Evolutionary conservation across 2,797 vertebrate genomes (phyloP).

Genomic region (Fistularia commersonii): DNA sequence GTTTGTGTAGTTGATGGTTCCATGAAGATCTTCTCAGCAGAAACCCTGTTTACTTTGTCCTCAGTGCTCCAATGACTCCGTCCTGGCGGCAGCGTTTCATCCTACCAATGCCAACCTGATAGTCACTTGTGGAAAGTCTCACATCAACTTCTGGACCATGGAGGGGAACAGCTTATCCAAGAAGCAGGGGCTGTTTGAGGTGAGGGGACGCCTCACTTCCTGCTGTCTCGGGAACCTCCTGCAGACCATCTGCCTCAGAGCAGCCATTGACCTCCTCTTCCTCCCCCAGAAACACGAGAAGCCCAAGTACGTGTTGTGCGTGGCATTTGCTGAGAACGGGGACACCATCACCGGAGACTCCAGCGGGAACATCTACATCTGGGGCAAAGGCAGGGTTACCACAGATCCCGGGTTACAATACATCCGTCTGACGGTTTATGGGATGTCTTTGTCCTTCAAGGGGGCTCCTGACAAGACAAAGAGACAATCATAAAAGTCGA

Average conservation of each 20-base stretch:
- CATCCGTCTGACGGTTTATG: too few species aligned
- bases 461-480: too few species aligned
- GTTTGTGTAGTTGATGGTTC: too few species aligned
- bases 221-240: not conserved
- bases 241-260: too few species aligned
- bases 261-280: not conserved
- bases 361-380: constrained; percentile 87
- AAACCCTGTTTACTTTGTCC: not conserved
- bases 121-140: constrained; percentile 89
- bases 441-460: too few species aligned
- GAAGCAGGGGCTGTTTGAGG: constrained; percentile 89
- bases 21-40: too few species aligned
- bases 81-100: constrained; percentile 85
- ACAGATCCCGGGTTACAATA: too few species aligned
- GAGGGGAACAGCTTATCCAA: constrained; percentile 84
- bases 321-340: constrained; percentile 87
- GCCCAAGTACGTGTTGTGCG: constrained; percentile 87
- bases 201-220: constrained; percentile 31
- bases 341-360: constrained; percentile 91
- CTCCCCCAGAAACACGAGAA: constrained; percentile 87
- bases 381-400: constrained; percentile 83
- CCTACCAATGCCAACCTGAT: constrained; percentile 85
- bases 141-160: constrained; percentile 89
- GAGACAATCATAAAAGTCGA: too few species aligned
- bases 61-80: constrained; percentile 88